Conservation (phyloP, 1,140 invertebrate genomes). For the Campodea augens region DNA sequence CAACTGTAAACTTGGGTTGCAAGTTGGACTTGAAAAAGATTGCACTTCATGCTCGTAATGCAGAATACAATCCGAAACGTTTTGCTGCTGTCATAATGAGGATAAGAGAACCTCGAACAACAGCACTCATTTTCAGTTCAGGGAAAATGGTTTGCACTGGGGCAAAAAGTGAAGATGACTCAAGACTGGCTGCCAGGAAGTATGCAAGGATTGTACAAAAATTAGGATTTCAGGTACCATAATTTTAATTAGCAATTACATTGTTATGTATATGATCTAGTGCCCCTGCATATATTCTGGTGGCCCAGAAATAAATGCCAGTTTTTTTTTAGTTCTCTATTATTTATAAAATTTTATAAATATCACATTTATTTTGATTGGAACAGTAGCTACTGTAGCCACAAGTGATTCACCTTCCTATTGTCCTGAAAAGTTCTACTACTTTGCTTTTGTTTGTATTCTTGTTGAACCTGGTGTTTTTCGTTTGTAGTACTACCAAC, state of each 20-base stretch:
- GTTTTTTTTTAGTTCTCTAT: neutral
- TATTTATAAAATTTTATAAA: too few relatives aligned
- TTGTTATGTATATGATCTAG: too few relatives aligned
- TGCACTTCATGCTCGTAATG: conserved; percentile 94
- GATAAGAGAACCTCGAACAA: conserved; percentile 94
- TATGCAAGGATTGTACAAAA: conserved; percentile 99
- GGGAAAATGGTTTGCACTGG: conserved; percentile 99
- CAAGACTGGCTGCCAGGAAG: conserved; percentile 87
- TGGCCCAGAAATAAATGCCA: too few relatives aligned
- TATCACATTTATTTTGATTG: too few relatives aligned
- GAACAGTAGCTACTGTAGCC: too few relatives aligned
- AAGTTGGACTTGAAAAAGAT: conserved; percentile 94
- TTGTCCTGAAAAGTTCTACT: too few relatives aligned
- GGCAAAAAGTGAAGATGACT: conserved; percentile 97
- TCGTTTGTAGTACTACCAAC: too few relatives aligned
- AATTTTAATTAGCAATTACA: neutral
- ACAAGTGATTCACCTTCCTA: too few relatives aligned
- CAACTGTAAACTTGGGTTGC: conserved; percentile 91
- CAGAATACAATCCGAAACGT: conserved; percentile 99
- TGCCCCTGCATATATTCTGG: too few relatives aligned
- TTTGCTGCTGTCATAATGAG: conserved; percentile 99
- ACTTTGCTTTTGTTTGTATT: too few relatives aligned
- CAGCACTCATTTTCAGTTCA: conserved; percentile 96
- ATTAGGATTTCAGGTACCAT: conserved; percentile 82
- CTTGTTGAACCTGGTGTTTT: too few relatives aligned